Conservation (phyloP, 2,113 vertebrate genomes). For the Cepphus grylle region DNA sequence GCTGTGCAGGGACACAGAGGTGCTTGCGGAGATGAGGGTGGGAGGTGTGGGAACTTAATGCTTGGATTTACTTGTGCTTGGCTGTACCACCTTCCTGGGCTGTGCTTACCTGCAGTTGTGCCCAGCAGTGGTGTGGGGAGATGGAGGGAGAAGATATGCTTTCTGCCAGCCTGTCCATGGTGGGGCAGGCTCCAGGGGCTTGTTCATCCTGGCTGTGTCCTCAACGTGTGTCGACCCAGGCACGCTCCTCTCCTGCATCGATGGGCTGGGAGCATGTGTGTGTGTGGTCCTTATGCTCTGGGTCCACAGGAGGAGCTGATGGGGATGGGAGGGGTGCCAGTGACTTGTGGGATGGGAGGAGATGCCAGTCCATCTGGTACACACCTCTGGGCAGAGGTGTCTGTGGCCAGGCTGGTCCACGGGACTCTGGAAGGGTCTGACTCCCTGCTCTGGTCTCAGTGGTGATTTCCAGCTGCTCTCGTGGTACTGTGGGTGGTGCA, state of each 20-base stretch:
- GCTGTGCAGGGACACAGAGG: background rate
- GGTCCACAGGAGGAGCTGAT: background rate
- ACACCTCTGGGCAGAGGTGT: background rate
- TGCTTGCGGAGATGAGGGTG: background rate
- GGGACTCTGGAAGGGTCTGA: background rate
- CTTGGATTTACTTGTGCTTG: background rate
- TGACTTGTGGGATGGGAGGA: background rate
- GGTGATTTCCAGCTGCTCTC: background rate
- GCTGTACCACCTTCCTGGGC: background rate
- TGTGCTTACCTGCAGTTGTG: background rate
- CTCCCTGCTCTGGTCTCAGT: background rate
- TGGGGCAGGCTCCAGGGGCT: background rate
- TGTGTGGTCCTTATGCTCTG: background rate
- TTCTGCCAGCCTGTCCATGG: background rate
- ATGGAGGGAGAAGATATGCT: background rate
- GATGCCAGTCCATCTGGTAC: too few relatives aligned
- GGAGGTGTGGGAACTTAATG: background rate
- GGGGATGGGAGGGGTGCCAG: background rate
- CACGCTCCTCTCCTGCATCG: fast-evolving
- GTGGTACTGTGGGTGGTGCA: background rate
- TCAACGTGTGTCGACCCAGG: background rate
- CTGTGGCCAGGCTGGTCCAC: background rate
- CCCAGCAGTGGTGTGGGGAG: background rate
- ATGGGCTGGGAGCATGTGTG: background rate
- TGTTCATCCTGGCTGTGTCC: background rate